Conservation (phyloP, 2,888 invertebrate genomes). For the Diachrysia chrysitis region DNA sequence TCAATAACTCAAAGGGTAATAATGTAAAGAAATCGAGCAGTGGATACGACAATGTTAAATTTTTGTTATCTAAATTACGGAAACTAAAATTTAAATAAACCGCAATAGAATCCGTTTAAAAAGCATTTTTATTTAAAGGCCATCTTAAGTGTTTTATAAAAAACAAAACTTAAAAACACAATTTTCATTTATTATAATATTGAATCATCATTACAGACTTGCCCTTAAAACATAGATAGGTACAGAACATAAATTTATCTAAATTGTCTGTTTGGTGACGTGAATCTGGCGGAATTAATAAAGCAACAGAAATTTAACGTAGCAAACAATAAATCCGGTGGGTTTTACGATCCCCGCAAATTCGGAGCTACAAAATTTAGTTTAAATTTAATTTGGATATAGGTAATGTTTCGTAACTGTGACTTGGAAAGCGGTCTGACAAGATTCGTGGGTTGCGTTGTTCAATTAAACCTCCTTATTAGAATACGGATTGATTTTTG, state of each 20-base stretch:
- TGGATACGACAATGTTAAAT: too few relatives aligned
- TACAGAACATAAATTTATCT: slow-evolving; percentile 11
- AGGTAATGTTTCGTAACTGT: slow-evolving; percentile 29
- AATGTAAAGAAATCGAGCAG: too few relatives aligned
- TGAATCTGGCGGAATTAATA: slow-evolving; percentile 52
- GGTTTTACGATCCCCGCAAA: slow-evolving; percentile 42
- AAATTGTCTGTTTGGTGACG: slow-evolving; percentile 21
- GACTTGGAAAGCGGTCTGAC: slow-evolving; percentile 13
- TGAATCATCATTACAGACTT: too few relatives aligned
- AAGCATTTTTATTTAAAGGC: too few relatives aligned
- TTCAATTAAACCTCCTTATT: neutral
- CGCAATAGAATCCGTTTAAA: too few relatives aligned
- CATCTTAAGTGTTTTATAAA: too few relatives aligned
- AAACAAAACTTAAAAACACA: too few relatives aligned
- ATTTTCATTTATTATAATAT: too few relatives aligned
- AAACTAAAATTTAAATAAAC: too few relatives aligned
- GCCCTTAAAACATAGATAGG: neutral
- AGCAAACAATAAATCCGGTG: slow-evolving; percentile 44
- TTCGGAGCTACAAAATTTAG: slow-evolving; percentile 39
- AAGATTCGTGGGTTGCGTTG: neutral
- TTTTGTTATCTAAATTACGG: too few relatives aligned
- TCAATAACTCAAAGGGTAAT: too few relatives aligned
- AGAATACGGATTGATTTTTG: neutral
- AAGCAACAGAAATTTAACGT: slow-evolving; percentile 49
- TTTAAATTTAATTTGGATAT: slow-evolving; percentile 55